Evolutionary conservation across 2,797 vertebrate species (phyloP).

Genomic region (Coranthus polyacanthus): DNA sequence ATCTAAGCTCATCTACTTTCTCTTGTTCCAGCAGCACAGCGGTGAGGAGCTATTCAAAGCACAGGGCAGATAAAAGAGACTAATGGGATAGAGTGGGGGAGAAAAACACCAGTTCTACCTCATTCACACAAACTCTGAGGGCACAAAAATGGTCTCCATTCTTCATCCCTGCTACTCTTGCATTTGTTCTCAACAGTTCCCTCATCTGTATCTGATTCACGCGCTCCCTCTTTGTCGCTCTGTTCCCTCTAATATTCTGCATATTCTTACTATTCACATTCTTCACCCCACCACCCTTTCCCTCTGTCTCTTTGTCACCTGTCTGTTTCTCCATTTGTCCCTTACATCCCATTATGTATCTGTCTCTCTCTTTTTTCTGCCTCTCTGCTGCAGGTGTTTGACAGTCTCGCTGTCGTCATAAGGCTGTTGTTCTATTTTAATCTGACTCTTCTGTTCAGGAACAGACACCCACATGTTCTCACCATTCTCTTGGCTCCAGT

Average conservation of each 20-base stretch:
- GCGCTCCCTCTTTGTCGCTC: constrained; percentile 25
- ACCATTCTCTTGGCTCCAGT: constrained; percentile 54
- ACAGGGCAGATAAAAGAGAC: constrained; percentile 23
- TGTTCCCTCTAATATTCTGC: constrained; percentile 44
- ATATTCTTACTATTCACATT: constrained; percentile 57
- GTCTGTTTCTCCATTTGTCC: constrained; percentile 55
- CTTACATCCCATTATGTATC: constrained; percentile 56
- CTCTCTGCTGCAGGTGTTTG: constrained; percentile 70
- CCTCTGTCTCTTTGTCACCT: constrained; percentile 57
- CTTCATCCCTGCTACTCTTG: constrained; percentile 42
- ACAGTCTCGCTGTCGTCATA: constrained; percentile 70
- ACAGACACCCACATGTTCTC: constrained; percentile 72
- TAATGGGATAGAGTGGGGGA: constrained; percentile 27
- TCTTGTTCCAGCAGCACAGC: constrained; percentile 6
- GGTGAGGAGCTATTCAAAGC: constrained; percentile 39
- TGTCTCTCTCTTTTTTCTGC: constrained; percentile 22
- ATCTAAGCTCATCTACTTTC: constrained; percentile 25
- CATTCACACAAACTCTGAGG: constrained; percentile 37
- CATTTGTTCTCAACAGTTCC: constrained; percentile 39
- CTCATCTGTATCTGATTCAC: constrained; percentile 56
- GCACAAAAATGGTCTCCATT: constrained; percentile 52
- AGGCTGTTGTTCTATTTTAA: constrained; percentile 78
- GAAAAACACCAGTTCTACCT: constrained; percentile 29
- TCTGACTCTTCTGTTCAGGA: constrained; percentile 73
- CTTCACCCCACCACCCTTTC: background rate